Base-by-base conservation (phyloP, 2,888 invertebrate genomes). In the Bembecia ichneumoniformis region DNA sequence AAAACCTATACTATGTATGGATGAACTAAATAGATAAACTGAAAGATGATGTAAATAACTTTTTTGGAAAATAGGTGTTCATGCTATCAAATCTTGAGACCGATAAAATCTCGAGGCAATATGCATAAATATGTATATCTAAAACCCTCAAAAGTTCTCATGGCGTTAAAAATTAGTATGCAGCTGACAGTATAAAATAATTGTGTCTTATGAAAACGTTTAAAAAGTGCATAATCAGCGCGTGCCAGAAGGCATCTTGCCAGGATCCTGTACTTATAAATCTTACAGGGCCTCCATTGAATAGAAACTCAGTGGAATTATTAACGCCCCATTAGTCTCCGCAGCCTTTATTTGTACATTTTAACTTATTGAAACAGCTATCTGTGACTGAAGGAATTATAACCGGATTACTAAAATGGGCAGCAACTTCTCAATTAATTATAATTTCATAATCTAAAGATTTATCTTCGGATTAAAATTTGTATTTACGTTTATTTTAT, bases 211-310 rank as follows among this genome's bases (percentile, higher is more conserved):
- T 13, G 36, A 60, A 63, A 59, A 64, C 67, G 65, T 73, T 71
- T 73, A 64, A 77, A 75, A 73, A 74, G 63, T 79, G 77, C 76
- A 74, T 77, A 75, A 79, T 78, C 76, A 74, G 68, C 71, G 67
- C 58, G 63, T 79, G 81, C 82, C 81, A 83, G 74, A 72, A 75
- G 84, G 84, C 83, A 82, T 77, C 75, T 79, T 84, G 84, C 86
- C 86, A 84, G 80, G 66, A 74, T 68, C 69, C 80, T 79, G 81
- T 78, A 78, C 78, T 74, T 74, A 80, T 84, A 84, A 84, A 84
- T 86, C 83, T 79, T 65, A 54, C 64, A 71, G 62, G 71, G 74
- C 73, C 69, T 66, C 76, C 76, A 78, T 78, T 84, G 71, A 84
- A 83, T 81, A 74, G 79, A 68, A 71, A 77, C 79, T 81, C 74